A percentile compares a stretch with the other conserved stretches of the same genome.
phyloP scores from a whole-genome alignment of 92 coral and sea anemone species.

The Meandrina meandrites region DNA sequence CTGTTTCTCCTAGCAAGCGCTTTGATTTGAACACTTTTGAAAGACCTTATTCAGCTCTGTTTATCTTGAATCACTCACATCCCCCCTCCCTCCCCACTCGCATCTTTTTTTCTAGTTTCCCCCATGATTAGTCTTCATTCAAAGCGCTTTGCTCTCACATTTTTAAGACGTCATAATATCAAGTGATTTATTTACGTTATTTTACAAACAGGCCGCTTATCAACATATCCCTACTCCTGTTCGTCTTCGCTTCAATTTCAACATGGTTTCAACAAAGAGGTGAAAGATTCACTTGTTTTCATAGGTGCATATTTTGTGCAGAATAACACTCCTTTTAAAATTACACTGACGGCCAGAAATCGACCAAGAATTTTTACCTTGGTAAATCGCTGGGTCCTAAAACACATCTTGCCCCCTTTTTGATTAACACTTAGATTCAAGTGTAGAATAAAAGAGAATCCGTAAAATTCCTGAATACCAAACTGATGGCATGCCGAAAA shows the following conservation, averaged over 20 bases:
- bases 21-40: background rate
- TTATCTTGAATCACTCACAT: background rate
- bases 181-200: background rate
- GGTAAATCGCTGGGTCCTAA: background rate
- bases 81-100: background rate
- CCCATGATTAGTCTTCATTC: background rate
- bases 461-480: background rate
- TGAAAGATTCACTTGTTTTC: background rate
- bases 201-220: constrained; percentile 8
- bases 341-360: background rate
- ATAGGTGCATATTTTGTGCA: constrained; percentile 9
- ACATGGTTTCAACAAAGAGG: background rate
- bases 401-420: background rate
- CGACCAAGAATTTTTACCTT: background rate
- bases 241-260: background rate
- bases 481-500: no score
- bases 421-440: background rate
- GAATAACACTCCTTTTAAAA: background rate
- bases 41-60: background rate
- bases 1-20: background rate
- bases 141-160: background rate
- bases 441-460: background rate
- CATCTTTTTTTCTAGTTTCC: background rate
- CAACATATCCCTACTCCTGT: background rate
- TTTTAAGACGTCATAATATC: background rate